Percentiles rank a stretch among this genome's conserved stretches.
Evolutionary conservation across 2,113 vertebrate species (phyloP).

Genomic region (Rhinopomastus cyanomelas): DNA sequence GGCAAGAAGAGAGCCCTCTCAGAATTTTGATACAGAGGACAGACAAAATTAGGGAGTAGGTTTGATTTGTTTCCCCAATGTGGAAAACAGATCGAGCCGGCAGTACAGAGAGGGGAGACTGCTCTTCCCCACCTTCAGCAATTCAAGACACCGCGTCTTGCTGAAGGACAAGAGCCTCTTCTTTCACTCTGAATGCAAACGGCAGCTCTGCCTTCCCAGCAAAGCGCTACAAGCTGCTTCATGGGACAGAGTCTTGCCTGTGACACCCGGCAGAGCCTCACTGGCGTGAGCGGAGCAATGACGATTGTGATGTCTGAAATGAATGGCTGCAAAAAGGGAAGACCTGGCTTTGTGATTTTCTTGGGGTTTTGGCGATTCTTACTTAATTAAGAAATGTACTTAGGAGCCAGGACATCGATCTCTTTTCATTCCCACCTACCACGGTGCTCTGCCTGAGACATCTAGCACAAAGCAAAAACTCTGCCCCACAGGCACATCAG

Average conservation of each 20-base stretch:
- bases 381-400: conserved; percentile 35
- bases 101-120: background rate
- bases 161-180: background rate
- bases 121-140: background rate
- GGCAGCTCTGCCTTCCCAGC: background rate
- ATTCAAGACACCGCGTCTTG: background rate
- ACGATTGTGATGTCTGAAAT: background rate
- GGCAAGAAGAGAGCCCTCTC: background rate
- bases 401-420: background rate
- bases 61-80: background rate
- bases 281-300: background rate
- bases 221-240: background rate
- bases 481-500: background rate
- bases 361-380: background rate
- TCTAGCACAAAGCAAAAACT: background rate
- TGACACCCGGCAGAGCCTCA: background rate
- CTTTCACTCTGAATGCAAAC: background rate
- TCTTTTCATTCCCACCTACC: background rate
- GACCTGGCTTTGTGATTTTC: background rate
- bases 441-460: background rate
- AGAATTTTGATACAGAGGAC: background rate
- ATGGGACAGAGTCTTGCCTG: background rate
- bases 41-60: background rate
- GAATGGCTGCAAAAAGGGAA: background rate
- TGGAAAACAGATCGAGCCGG: background rate